Evolutionary conservation across 2,888 invertebrate species (phyloP).

Genomic region (Andrena trimmerana): DNA sequence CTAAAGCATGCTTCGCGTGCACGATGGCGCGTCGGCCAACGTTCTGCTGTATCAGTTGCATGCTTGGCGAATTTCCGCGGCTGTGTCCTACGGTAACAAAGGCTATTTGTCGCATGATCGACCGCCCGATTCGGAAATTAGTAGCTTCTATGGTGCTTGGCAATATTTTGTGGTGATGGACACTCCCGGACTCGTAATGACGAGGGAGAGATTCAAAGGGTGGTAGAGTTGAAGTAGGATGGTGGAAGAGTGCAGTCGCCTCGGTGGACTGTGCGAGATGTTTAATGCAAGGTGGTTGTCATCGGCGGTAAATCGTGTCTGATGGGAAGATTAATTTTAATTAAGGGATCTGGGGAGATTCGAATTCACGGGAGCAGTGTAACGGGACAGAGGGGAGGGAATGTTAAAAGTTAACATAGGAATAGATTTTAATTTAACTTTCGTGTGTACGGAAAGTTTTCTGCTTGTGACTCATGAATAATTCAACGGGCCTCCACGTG

Average conservation of each 20-base stretch:
- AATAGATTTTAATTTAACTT: slow-evolving; percentile 68
- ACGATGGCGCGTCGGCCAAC: not conserved
- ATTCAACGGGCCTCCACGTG: slow-evolving; percentile 53
- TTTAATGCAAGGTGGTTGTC: not conserved
- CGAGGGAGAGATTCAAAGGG: no score
- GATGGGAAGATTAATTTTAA: slow-evolving; percentile 34
- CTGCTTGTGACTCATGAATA: slow-evolving; percentile 56
- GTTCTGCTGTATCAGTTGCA: slow-evolving; percentile 20
- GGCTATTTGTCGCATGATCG: slow-evolving; percentile 38
- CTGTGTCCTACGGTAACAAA: slow-evolving; percentile 13
- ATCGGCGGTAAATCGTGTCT: slow-evolving; percentile 1
- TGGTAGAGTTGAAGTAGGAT: no score
- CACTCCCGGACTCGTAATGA: no score
- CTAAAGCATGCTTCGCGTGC: slow-evolving; percentile 46
- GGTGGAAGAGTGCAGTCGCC: no score
- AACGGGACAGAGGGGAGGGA: not conserved
- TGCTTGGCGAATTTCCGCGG: slow-evolving; percentile 27
- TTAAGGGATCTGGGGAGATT: slow-evolving; percentile 20
- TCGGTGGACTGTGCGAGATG: no score
- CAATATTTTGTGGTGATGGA: no score
- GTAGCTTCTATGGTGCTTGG: no score
- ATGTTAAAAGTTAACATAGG: slow-evolving; percentile 50
- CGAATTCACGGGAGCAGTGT: not conserved
- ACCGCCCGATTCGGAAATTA: slow-evolving; percentile 1
- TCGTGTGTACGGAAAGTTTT: slow-evolving; percentile 48